Evolutionary conservation across 2,797 vertebrate genomes (phyloP).

Genomic region (Syngnathus acus): DNA sequence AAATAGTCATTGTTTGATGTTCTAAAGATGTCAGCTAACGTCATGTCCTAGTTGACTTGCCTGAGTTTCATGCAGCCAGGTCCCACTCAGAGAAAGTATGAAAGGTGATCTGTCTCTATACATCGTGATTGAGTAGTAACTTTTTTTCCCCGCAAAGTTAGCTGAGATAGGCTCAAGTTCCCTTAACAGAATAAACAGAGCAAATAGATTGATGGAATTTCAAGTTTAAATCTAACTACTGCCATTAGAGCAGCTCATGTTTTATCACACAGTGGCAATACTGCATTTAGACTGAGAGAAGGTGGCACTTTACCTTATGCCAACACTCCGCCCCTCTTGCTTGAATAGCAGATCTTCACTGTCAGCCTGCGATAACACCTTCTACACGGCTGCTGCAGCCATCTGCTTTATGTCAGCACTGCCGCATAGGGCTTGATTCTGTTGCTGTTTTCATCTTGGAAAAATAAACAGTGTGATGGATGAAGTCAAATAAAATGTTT

Average conservation of each 20-base stretch:
- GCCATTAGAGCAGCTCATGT: not conserved
- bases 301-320: constrained; percentile 30
- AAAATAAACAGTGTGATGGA: constrained; percentile 64
- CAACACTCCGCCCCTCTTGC: constrained; percentile 48
- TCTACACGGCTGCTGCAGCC: constrained; percentile 55
- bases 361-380: constrained; percentile 65
- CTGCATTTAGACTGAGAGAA: constrained; percentile 32
- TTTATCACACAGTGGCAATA: constrained; percentile 18
- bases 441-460: constrained; percentile 61
- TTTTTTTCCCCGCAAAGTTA: not conserved
- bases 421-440: constrained; percentile 60
- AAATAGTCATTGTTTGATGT: no score
- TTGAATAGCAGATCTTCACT: constrained; percentile 62
- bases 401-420: constrained; percentile 62
- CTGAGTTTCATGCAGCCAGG: not conserved
- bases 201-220: not conserved
- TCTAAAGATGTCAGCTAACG: not conserved
- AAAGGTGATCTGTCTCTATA: not conserved
- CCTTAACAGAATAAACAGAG: not conserved
- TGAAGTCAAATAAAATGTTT: constrained; percentile 27
- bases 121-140: not conserved
- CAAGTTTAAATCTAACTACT: not conserved
- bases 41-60: not conserved
- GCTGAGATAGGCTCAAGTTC: not conserved
- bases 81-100: not conserved